A percentile compares a stretch with the other conserved stretches of the same genome.
Evolutionary conservation across 2,797 vertebrate genomes (phyloP).

Genomic region (Mormyrops boulengeri): DNA sequence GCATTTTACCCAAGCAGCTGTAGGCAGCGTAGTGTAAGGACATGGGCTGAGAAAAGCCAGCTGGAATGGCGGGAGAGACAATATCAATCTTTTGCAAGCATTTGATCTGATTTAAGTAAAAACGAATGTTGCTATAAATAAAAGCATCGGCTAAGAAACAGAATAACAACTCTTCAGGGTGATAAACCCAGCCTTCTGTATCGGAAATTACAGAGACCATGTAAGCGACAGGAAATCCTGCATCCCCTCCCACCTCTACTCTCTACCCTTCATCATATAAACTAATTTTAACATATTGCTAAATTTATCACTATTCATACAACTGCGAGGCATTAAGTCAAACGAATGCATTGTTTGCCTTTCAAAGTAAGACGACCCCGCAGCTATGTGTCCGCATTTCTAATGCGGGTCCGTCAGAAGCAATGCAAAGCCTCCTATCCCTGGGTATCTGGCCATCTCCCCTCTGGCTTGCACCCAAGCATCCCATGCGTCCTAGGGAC

Average conservation of each 20-base stretch:
- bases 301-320: background rate
- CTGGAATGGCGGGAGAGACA: background rate
- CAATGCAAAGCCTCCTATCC: background rate
- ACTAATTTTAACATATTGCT: background rate
- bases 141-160: background rate
- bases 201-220: background rate
- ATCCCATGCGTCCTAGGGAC: background rate
- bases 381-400: background rate
- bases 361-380: background rate
- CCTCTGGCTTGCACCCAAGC: background rate
- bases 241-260: background rate
- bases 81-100: background rate
- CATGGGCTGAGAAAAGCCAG: background rate
- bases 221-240: conserved; percentile 2
- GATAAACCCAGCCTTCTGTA: background rate
- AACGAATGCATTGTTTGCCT: background rate
- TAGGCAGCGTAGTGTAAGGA: background rate
- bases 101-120: background rate
- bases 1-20: background rate
- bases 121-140: background rate
- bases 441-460: background rate
- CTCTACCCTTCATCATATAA: background rate
- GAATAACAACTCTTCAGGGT: background rate
- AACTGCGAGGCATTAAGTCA: background rate
- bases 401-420: background rate